A percentile compares a stretch with the other conserved stretches of the same genome.
phyloP scores from a whole-genome alignment of 2,888 invertebrate genomes.

The Rotaria sp. region DNA sequence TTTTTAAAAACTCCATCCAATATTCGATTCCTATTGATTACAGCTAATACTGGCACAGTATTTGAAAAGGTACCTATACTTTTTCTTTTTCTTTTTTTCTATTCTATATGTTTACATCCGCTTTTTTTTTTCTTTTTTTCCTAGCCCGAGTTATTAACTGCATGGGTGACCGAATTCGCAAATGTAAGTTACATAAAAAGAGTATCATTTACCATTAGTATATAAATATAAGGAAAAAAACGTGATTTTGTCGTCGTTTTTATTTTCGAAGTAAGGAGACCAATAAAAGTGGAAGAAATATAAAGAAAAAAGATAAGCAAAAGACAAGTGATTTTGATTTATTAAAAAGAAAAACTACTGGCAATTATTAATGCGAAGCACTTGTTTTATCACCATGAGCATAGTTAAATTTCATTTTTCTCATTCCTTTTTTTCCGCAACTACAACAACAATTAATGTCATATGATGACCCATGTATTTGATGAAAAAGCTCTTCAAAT shows the following conservation, averaged over 20 bases:
- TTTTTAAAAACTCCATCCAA: background rate
- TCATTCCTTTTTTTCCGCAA: background rate
- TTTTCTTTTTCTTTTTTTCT: background rate
- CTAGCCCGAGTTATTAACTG: constrained; percentile 5
- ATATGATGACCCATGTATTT: background rate
- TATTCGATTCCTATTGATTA: background rate
- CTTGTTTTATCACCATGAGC: background rate
- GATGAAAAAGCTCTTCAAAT: background rate
- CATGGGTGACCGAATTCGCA: constrained; percentile 8
- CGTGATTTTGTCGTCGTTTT: background rate
- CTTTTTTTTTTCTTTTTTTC: background rate
- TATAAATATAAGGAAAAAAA: background rate
- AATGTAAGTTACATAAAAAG: background rate
- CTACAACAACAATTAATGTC: background rate
- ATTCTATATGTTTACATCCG: background rate
- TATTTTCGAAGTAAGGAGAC: background rate
- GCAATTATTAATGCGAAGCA: background rate
- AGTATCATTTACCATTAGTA: background rate
- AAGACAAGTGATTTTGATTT: background rate
- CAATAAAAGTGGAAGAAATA: background rate
- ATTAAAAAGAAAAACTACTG: background rate
- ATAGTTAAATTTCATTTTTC: background rate
- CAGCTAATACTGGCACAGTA: constrained; percentile 21
- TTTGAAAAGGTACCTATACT: background rate
- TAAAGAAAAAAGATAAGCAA: background rate